These are phyloP conservation scores for Ormyrus thymus DNA, from an alignment of 2,888 invertebrate genomes.

Conservation along the genomic window DNA sequence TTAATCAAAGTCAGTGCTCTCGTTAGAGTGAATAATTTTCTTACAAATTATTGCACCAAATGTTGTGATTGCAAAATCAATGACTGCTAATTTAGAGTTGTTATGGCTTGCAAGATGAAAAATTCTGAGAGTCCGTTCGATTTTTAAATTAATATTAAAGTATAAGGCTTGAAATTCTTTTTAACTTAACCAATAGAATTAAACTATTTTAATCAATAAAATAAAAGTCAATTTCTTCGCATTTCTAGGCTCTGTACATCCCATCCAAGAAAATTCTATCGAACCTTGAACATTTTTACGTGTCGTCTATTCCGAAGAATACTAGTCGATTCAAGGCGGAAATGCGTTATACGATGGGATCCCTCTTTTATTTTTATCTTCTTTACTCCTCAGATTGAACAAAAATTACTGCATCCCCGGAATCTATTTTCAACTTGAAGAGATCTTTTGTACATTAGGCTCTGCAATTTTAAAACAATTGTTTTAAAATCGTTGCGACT, in stretches of 20 bases:
- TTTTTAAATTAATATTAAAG: too few relatives aligned
- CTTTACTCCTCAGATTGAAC: neutral
- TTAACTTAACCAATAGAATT: too few relatives aligned
- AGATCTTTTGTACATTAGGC: too few relatives aligned
- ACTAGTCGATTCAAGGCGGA: neutral
- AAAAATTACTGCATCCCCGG: neutral
- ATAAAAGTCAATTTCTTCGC: neutral
- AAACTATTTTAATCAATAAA: neutral
- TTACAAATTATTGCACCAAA: too few relatives aligned
- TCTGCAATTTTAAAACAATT: too few relatives aligned
- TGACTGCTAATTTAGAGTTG: too few relatives aligned
- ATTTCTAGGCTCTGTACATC: neutral
- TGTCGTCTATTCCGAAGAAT: neutral
- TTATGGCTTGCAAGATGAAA: too few relatives aligned
- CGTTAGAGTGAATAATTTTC: too few relatives aligned
- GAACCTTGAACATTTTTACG: neutral
- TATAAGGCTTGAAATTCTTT: too few relatives aligned
- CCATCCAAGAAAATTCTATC: neutral
- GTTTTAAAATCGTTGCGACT: neutral
- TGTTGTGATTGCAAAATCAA: too few relatives aligned
- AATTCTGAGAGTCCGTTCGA: too few relatives aligned
- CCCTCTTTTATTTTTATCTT: neutral
- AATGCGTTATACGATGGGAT: conserved; percentile 2
- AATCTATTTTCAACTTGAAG: neutral
- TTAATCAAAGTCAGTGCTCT: too few relatives aligned